Conservation (phyloP, 2,113 vertebrate species). For the Pandion haliaetus region DNA sequence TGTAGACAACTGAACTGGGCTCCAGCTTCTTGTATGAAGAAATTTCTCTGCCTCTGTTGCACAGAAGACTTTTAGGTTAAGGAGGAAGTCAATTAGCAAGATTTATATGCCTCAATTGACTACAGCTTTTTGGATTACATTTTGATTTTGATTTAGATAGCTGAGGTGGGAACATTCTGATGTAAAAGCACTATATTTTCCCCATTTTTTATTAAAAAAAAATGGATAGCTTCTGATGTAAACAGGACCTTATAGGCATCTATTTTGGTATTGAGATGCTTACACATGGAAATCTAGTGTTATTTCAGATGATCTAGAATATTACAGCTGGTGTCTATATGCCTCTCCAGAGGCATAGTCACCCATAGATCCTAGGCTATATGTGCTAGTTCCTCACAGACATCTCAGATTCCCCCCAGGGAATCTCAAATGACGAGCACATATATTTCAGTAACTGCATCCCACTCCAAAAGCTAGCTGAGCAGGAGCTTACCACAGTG, state of each 20-base stretch:
- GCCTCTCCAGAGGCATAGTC: not conserved
- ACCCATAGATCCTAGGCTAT: not conserved
- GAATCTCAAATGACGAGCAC: not conserved
- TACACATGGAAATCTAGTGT: not conserved
- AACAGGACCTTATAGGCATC: not conserved
- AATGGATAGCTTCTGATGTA: not conserved
- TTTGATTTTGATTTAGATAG: not conserved
- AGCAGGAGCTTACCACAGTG: not conserved
- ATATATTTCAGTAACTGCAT: not conserved
- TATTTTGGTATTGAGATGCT: not conserved
- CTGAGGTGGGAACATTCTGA: not conserved
- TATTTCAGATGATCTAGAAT: not conserved
- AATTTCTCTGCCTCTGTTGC: not conserved
- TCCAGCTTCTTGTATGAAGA: not conserved
- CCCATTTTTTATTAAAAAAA: not conserved
- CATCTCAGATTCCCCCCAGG: not conserved
- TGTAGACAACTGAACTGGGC: not conserved
- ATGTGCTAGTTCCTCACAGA: not conserved
- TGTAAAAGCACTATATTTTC: not conserved
- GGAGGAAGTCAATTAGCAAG: not conserved
- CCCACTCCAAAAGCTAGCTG: not conserved
- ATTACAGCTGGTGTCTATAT: not conserved
- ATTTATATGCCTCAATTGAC: not conserved
- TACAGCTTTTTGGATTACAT: not conserved
- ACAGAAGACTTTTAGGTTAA: not conserved